Evolutionary conservation across 2,888 invertebrate species (phyloP), one percentile per base, ranked within the genome.

Genomic region (Busseola fusca): DNA sequence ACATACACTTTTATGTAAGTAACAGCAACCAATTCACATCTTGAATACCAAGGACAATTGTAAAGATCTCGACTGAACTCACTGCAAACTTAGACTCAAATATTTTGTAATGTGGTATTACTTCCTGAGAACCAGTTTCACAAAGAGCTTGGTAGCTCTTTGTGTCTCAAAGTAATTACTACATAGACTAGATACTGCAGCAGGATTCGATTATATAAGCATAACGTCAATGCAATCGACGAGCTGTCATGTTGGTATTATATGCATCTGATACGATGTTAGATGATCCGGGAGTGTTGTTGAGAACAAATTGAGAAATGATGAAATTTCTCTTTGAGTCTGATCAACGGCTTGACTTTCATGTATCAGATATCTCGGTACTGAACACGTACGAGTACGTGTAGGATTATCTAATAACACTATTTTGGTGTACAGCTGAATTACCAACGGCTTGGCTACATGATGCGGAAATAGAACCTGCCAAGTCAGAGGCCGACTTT

Each of bases 271-370:
- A 57, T 21, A 14, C 2, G n/a, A 21, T 30, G 12, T 54, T 54
- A 5, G 9, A 64, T 25, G 16, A 21, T 56, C 18, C 2, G 6
- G 1, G 30, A 10, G 21, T 45, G 25, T 21, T 64, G 25, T 14
- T 54, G 74, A 45, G 18, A 21, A 10, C 18, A n/a, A 74, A 63
- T 72, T n/a, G n/a, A n/a, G n/a, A n/a, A n/a, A n/a, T n/a, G n/a
- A 48, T 40, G 37, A n/a, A 62, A 64, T 48, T 57, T 16, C 45
- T 70, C 9, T 10, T 45, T 4, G 30, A 56, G 21, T 74, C n/a
- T 54, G 7, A 1, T 37, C 0, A 64, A 37, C 12, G 12, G 30
- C 9, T 64, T 40, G 3, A 5, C 3, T 27, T 73, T 42, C 30
- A 25, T 40, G 5, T 14, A 25, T 21, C 12, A 25, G 1, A 21